Base-by-base conservation (phyloP, 2,113 vertebrate species). In the Propithecus coquereli region DNA sequence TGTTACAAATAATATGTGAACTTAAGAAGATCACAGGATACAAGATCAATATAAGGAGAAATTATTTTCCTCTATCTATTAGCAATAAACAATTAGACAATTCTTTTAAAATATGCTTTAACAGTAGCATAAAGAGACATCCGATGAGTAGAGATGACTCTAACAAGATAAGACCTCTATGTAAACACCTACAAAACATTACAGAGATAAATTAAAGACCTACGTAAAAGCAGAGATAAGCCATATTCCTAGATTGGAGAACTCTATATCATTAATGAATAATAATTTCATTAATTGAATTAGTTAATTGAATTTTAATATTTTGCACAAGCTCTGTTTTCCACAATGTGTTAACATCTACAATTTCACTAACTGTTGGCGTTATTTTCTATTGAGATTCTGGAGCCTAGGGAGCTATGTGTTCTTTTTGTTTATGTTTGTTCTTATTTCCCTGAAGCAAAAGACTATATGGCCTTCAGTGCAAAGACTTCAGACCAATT, bases 401-500 rank as follows among this genome's bases (percentile, higher is more conserved):
- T 97, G 97, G 94, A 61, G 97, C 96, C 81, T 98, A 98, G 95
- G 87, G 85, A 98, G 90, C 87, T 96, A 76, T 90, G 47, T 98
- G 97, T 98, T 97, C 70, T 97, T 98, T 97, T 93, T 95, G 93
- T 97, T 97, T 96, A 14, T 52, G 98, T 98, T 98, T 94, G 96
- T 97, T 95, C 77, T 98, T 97, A 97, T 97, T 98, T 98, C 94
- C 97, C 97, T 98, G 95, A 99, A 98, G 97, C 98, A 98, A 98
- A 97, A 98, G 97, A 99, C 97, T 98, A 97, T 98, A 98, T 98
- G 98, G 98, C 98, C 98, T 98, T 98, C 98, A 98, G 96, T 98
- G 98, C 98, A 98, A 98, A 98, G 98, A 98, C 98, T 98, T 99
- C 98, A 98, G 98, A 99, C 98, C 98, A 99, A 98, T 98, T 98